phyloP scores from a whole-genome alignment of 1,140 invertebrate genomes.

The Galleria mellonella region DNA sequence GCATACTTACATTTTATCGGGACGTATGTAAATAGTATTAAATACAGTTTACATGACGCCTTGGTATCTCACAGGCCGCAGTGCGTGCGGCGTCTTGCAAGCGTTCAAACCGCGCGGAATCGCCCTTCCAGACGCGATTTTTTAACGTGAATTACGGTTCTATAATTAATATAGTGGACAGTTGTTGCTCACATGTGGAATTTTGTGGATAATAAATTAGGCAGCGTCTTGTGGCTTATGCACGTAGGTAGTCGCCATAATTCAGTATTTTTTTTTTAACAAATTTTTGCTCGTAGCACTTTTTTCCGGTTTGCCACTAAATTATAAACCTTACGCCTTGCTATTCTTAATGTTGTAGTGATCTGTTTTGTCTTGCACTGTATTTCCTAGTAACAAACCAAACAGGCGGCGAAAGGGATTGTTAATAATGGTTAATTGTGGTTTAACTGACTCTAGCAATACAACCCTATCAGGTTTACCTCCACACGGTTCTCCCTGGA shows the following conservation, averaged over 20 bases:
- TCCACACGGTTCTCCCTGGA: too few relatives aligned
- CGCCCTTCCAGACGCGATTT: background rate
- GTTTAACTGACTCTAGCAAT: too few relatives aligned
- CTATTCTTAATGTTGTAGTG: too few relatives aligned
- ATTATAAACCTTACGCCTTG: too few relatives aligned
- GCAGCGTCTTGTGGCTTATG: conserved; percentile 5
- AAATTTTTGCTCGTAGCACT: too few relatives aligned
- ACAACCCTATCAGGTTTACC: too few relatives aligned
- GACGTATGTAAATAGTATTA: conserved; percentile 14
- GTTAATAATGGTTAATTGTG: too few relatives aligned
- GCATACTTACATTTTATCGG: background rate
- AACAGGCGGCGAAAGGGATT: too few relatives aligned
- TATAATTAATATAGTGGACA: conserved; percentile 8
- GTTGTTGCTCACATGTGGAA: conserved; percentile 2
- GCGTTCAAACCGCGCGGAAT: conserved; percentile 2
- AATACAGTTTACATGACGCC: conserved; percentile 9
- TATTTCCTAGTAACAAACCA: too few relatives aligned
- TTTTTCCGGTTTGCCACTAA: too few relatives aligned
- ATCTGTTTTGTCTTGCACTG: too few relatives aligned
- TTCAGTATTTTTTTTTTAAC: background rate
- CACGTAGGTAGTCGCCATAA: conserved; percentile 5
- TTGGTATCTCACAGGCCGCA: conserved; percentile 18
- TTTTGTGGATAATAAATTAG: conserved; percentile 13
- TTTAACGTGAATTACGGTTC: conserved; percentile 7
- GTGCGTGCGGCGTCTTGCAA: conserved; percentile 7